Evolutionary conservation across 2,888 invertebrate species (phyloP).

Genomic region (Mactromeris polynyma): DNA sequence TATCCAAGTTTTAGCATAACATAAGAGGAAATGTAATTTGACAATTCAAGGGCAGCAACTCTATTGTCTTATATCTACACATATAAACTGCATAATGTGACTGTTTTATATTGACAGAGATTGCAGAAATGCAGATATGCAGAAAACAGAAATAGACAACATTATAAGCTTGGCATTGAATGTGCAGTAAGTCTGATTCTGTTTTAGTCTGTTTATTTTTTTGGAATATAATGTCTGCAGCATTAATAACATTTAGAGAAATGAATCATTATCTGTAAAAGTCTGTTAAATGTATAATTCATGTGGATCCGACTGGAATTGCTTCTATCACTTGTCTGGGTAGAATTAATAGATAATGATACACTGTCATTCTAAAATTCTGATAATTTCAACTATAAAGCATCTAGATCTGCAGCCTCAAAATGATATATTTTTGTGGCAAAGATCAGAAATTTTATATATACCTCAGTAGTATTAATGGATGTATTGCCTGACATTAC

Average conservation of each 20-base stretch:
- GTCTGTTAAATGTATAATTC: slow-evolving; percentile 1
- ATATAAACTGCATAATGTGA: not conserved
- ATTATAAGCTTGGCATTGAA: not conserved
- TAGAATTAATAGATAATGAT: not conserved
- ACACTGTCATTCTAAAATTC: not conserved
- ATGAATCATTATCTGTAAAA: not conserved
- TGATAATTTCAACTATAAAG: not conserved
- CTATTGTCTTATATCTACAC: not conserved
- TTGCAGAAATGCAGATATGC: not conserved
- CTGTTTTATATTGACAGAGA: not conserved
- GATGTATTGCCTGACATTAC: not conserved
- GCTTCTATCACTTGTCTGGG: not conserved
- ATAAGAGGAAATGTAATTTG: not conserved
- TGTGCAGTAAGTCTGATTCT: not conserved
- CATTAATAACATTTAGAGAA: not conserved
- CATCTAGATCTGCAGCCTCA: not conserved
- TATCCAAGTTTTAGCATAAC: not conserved
- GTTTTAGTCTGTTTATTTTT: not conserved
- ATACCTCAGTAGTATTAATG: not conserved
- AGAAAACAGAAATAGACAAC: not conserved
- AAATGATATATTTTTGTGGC: not conserved
- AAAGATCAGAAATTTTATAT: not conserved
- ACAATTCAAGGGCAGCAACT: too few relatives aligned
- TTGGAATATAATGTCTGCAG: not conserved
- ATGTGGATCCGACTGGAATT: not conserved